A percentile compares a stretch with the other conserved stretches of the same genome.
Conservation (phyloP, 2,113 vertebrate genomes). For the Myotis davidii region DNA sequence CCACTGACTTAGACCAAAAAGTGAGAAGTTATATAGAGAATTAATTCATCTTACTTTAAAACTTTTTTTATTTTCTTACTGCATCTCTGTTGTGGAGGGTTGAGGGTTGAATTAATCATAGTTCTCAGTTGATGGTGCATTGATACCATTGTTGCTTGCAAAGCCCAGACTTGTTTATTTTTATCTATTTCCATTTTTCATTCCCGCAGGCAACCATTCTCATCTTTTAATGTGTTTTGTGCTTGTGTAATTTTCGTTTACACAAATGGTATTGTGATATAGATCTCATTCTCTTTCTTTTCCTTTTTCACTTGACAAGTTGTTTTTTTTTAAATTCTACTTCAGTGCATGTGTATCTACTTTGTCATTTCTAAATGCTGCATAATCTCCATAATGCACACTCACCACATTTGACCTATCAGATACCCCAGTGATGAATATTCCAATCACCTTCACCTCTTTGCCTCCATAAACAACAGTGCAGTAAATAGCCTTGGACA, state of each 20-base stretch:
- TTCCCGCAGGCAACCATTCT: not conserved
- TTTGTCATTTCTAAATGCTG: not conserved
- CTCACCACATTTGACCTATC: not conserved
- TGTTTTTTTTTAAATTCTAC: not conserved
- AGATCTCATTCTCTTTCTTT: not conserved
- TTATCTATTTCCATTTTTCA: conserved; percentile 32
- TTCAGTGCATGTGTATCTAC: not conserved
- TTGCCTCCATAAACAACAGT: not conserved
- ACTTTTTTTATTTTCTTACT: not conserved
- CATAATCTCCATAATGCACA: not conserved
- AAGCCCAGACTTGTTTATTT: not conserved
- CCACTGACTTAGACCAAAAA: not conserved
- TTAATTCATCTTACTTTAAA: not conserved
- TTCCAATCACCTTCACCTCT: not conserved
- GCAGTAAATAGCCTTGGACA: not conserved
- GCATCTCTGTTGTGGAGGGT: not conserved
- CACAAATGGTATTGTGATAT: not conserved
- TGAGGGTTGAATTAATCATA: not conserved
- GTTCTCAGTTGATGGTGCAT: not conserved
- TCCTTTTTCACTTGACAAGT: not conserved
- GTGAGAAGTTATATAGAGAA: not conserved
- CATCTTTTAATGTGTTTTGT: conserved; percentile 4
- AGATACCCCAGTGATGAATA: not conserved
- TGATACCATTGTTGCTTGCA: not conserved
- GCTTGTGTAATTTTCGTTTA: not conserved